phyloP scores from a whole-genome alignment of 2,113 vertebrate genomes.

The Toxotes jaculatrix region DNA sequence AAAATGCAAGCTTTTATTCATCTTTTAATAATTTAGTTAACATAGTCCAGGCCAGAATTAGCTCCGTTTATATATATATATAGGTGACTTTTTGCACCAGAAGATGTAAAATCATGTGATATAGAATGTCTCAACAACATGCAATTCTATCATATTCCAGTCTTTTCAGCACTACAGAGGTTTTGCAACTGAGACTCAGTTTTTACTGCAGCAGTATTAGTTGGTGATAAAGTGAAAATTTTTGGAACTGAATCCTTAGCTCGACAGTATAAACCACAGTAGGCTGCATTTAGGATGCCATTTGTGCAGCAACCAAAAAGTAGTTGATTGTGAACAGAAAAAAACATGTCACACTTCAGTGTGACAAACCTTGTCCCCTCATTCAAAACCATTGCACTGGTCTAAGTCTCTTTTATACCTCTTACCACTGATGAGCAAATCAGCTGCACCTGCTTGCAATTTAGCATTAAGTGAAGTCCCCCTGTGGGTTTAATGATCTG shows the following conservation, averaged over 20 bases:
- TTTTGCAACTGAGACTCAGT: neutral
- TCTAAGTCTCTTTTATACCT: neutral
- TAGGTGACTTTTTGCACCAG: neutral
- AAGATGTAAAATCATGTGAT: neutral
- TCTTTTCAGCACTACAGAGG: neutral
- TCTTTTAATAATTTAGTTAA: too few species aligned
- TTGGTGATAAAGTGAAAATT: neutral
- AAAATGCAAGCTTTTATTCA: too few species aligned
- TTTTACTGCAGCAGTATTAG: neutral
- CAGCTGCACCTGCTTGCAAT: constrained; percentile 6
- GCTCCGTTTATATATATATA: too few species aligned
- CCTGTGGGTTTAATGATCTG: constrained; percentile 2
- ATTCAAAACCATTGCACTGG: neutral
- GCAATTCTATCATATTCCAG: neutral
- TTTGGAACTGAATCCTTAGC: neutral
- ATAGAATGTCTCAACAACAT: neutral
- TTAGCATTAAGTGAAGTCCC: constrained; percentile 11
- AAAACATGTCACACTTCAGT: neutral
- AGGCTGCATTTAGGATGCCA: neutral
- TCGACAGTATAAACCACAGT: neutral
- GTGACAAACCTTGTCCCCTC: neutral
- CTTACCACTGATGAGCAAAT: constrained; percentile 1
- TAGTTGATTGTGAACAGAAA: neutral
- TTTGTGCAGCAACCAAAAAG: neutral
- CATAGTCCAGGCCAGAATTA: too few species aligned